Evolutionary conservation across 2,888 invertebrate species (phyloP), one percentile per base, ranked within the genome.

Genomic region (Drosophila antonietae): DNA sequence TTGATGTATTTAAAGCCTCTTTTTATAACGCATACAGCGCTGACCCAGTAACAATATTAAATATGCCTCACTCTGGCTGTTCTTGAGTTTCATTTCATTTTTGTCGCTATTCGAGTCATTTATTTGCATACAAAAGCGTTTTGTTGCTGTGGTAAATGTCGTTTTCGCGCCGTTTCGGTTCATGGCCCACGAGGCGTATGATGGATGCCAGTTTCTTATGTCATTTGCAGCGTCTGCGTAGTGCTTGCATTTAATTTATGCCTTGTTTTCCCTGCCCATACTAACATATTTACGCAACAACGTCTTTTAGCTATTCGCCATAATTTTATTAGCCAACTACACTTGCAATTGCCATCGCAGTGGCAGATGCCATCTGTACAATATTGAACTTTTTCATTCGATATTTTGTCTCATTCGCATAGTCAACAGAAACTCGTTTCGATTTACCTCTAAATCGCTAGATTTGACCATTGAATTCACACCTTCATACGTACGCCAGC

Each of bases 171-270:
- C 66, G 70, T 15, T 62, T 46, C 70, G 60, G 57, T 67, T 78
- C 66, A 51, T 41, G 78, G 78, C 64, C 58, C 64, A 88, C 83
- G 43, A 61, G 76, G 85, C 85, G 76, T 84, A 87, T 84, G 88
- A 87, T 84, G 75, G 70, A 87, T 84, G 83, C 56, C 31, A 44
- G 58, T 59, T 55, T 72, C 69, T 65, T 73, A 70, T 64, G 63
- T 68, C 72, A 75, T 65, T 67, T 65, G 74, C 78, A 64, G 61
- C 31, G 28, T 51, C 47, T 43, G 47, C 43, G 35, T 23, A 23
- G 43, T 39, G 18, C 12, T 49, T 20, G 60, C 15, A 49, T 61
- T 68, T 70, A 65, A 77, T 75, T 69, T 68, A 67, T 75, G 79
- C 61, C 57, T 68, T 73, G 70, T 73, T 74, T 78, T 71, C 73